Conservation (phyloP, 2,888 invertebrate species). For the Dysmachus trigonus region DNA sequence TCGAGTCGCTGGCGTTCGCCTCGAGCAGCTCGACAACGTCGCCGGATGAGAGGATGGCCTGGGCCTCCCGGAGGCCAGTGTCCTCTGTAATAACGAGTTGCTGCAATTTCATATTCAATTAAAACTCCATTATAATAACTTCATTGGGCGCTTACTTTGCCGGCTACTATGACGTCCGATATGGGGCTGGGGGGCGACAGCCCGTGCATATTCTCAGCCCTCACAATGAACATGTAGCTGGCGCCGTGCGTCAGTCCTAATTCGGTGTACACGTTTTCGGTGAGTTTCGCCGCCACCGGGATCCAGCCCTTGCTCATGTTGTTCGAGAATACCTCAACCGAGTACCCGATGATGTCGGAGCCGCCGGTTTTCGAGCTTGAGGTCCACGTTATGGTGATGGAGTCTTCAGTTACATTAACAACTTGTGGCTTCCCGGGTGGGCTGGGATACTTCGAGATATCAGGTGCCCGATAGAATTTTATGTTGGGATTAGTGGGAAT, state of each 20-base stretch:
- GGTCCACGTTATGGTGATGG: conserved; percentile 84
- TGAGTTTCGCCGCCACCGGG: conserved; percentile 71
- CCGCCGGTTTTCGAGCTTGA: conserved; percentile 78
- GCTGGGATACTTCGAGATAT: conserved; percentile 81
- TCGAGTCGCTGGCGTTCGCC: conserved; percentile 83
- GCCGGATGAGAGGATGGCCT: conserved; percentile 74
- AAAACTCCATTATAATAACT: conserved; percentile 49
- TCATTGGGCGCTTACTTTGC: conserved; percentile 57
- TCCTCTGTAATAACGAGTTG: conserved; percentile 45
- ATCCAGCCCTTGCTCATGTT: conserved; percentile 68
- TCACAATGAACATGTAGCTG: conserved; percentile 86
- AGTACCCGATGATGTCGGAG: conserved; percentile 83
- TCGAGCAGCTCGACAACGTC: conserved; percentile 82
- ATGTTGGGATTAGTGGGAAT: conserved; percentile 82
- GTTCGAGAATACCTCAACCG: conserved; percentile 76
- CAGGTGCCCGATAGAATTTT: conserved; percentile 84
- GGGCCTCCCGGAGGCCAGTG: conserved; percentile 68
- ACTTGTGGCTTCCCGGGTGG: conserved; percentile 82
- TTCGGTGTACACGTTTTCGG: conserved; percentile 77
- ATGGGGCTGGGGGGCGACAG: conserved; percentile 82
- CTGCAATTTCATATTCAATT: conserved; percentile 48
- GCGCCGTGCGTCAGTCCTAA: conserved; percentile 78
- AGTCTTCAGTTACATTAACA: conserved; percentile 76
- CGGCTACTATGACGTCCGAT: conserved; percentile 77
- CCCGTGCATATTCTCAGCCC: conserved; percentile 88